Conservation (phyloP, 2,113 vertebrate genomes). For the Entomyzon cyanotis region DNA sequence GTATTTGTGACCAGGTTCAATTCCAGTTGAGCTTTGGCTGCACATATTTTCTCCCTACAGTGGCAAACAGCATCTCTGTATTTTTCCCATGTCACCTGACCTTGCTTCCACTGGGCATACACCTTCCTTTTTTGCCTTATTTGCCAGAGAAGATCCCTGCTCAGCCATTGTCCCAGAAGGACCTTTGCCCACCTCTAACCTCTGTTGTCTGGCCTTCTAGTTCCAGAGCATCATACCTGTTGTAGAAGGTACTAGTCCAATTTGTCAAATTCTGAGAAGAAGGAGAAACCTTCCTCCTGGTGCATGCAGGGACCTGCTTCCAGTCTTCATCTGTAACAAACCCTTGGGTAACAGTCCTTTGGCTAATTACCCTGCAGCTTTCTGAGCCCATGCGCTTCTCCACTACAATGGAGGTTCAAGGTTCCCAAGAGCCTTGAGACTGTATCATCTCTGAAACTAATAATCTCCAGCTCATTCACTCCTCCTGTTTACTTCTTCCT, state of each 20-base stretch:
- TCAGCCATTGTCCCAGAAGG: not conserved
- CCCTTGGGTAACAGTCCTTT: not conserved
- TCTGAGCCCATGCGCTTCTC: not conserved
- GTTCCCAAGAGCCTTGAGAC: too few relatives aligned
- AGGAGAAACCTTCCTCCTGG: not conserved
- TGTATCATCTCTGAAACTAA: not conserved
- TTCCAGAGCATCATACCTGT: not conserved
- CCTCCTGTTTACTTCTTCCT: not conserved
- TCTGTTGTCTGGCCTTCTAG: not conserved
- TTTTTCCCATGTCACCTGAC: too few relatives aligned
- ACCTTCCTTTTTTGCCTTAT: too few relatives aligned
- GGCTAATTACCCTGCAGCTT: not conserved
- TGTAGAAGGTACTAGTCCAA: not conserved
- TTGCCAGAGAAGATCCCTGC: too few relatives aligned
- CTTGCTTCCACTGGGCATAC: too few relatives aligned
- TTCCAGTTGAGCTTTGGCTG: too few relatives aligned
- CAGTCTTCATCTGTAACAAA: not conserved
- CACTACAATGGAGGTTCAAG: not conserved
- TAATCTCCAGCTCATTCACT: too few relatives aligned
- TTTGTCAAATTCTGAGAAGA: not conserved
- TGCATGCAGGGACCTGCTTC: not conserved
- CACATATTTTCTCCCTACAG: too few relatives aligned
- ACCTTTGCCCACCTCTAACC: not conserved
- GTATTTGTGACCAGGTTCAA: too few relatives aligned
- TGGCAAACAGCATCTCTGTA: too few relatives aligned